Base-by-base conservation (phyloP, 2,888 invertebrate species). In the Sesia bembeciformis region DNA sequence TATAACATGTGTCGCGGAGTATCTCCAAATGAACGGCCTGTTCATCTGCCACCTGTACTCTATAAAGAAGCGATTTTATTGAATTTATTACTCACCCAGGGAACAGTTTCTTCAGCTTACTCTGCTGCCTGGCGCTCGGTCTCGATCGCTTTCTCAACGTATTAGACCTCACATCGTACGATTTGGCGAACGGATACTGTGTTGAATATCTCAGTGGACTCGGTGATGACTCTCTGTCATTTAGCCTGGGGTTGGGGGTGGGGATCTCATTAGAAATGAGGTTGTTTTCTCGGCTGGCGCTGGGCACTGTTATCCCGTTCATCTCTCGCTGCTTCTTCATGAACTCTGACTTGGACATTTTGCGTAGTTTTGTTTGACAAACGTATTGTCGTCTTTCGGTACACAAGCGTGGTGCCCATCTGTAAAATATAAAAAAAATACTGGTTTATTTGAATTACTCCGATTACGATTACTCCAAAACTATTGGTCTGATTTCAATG, bases 381-480 rank as follows among this genome's bases (percentile, higher is more conserved):
- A 95, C 92, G 83, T 90, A 95, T 69, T 93, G 91, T 59, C 92
- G 93, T 7, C 83, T 78, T 58, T 92, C 90, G 57, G 92, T 74
- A 80, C 95, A 95, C 68, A 87, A 91, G 51, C 90, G 87, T 1
- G 93, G 90, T 52, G 90, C 90, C 95, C 95, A 95, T 70, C 92
- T 92, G 82, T 57, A 85, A 52, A 4, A 46, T 46, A 8, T 46
- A 8, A 46, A 46, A 46, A 8, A 23, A 23, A 23, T 23, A 23
- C 23, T 23, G 23, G 23, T 23, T 23, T 23, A 23, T 23, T 23
- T 23, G 23, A 23, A 23, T n/a, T n/a, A n/a, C n/a, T n/a, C n/a
- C n/a, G n/a, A n/a, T 23, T 23, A 23, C 23, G 23, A 23, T 23
- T 23, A 23, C 23, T 23, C 1, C 23, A 2, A 23, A 23, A 23